Evolutionary conservation across 2,113 vertebrate genomes (phyloP), one percentile per base, ranked within the genome.

Genomic region (Mustela lutreola): DNA sequence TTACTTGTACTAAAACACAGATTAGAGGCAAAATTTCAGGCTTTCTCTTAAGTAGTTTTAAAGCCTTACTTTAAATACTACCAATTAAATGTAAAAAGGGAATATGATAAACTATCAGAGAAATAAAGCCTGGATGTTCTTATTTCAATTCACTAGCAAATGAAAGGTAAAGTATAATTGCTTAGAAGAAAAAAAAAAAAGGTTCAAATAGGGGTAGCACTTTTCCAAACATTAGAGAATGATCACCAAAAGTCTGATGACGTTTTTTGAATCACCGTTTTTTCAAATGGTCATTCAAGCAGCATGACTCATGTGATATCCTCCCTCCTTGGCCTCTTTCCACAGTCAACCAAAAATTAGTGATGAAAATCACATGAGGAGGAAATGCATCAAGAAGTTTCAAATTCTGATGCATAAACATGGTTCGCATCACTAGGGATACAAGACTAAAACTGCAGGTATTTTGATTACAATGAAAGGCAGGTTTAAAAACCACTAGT

Each of bases 281-380:
- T 96, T 95, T 80, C 36, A 39, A 85, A 78, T 56, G 56, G 73
- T 45, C 60, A 39, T 56, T 60, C 16, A 33, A 71, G 78, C 48
- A 19, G 3, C 1, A 2, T 88, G 97, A 86, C 95, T 97, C 95
- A 82, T 58, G 78, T 53, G 70, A 58, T 95, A 96, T 28, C 56
- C 73, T 93, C 71, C 48, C 53, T 82, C 53, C 62, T 92, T 97
- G 94, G 79, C 70, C 48, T 93, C 62, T 75, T 91, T 95, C 93
- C 93, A 89, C 33, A 0, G 89, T 87, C 89, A 97, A 95, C 71
- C 91, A 97, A 93, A 94, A 98, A 97, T 91, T 10, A 33, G 60
- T 85, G 95, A 63, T 60, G 85, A 96, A 98, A 98, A 93, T 65
- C 50, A 62, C 62, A 9, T 1, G 78, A 84, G 33, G 86, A 79